phyloP scores from a whole-genome alignment of 2,113 vertebrate genomes.

The Rhagologus leucostigma region DNA sequence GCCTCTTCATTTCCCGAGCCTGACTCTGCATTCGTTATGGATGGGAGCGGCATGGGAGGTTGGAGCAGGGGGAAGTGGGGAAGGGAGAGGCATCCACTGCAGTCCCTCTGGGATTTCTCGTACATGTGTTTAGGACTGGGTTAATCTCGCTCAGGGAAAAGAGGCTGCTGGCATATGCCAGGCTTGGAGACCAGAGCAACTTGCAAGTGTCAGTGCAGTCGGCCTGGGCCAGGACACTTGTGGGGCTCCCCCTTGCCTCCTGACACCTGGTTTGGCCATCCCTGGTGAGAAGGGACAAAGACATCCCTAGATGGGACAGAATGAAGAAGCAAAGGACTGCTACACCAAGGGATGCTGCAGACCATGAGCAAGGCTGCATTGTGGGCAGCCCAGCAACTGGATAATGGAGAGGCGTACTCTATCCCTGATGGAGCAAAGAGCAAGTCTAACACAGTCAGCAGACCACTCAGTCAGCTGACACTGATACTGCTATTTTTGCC shows the following conservation, averaged over 20 bases:
- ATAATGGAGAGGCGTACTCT: background rate
- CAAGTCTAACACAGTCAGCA: background rate
- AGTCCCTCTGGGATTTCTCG: rapidly evolving
- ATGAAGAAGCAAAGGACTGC: background rate
- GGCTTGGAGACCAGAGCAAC: background rate
- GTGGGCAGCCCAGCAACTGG: background rate
- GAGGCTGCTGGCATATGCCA: background rate
- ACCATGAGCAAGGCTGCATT: rapidly evolving
- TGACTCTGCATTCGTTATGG: background rate
- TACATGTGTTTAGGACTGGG: background rate
- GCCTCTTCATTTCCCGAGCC: slow-evolving; percentile 10
- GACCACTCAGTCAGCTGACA: background rate
- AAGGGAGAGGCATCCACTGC: background rate
- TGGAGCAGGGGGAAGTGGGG: background rate
- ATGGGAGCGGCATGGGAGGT: background rate
- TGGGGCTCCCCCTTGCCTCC: background rate
- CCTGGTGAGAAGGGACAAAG: background rate
- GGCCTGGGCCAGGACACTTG: background rate
- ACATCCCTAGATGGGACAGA: background rate
- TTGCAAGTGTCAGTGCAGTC: background rate
- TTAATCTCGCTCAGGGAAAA: background rate
- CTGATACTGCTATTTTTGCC: background rate
- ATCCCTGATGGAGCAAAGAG: background rate
- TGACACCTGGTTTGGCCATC: background rate
- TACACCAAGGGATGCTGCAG: background rate